Conservation (phyloP, 2,888 invertebrate genomes). For the Lepidonotus clava region DNA sequence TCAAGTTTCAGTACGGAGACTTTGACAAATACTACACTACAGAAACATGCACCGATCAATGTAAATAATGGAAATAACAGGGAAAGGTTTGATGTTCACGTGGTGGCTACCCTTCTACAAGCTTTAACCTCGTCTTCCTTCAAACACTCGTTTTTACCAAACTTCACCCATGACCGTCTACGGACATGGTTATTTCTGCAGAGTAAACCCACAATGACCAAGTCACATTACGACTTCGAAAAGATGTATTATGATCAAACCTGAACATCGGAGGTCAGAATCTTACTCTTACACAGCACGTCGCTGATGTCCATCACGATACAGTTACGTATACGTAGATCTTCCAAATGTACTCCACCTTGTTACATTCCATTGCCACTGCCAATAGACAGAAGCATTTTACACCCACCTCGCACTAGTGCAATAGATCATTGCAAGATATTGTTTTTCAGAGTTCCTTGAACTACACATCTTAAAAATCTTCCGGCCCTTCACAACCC, state of each 20-base stretch:
- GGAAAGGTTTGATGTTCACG: background rate
- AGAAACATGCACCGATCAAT: slow-evolving; percentile 39
- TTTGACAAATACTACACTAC: slow-evolving; percentile 11
- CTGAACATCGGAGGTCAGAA: background rate
- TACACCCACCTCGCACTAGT: background rate
- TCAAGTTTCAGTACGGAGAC: slow-evolving; percentile 2
- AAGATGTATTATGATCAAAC: background rate
- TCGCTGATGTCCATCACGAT: background rate
- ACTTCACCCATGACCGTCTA: background rate
- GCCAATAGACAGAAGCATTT: no score
- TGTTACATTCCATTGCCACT: background rate
- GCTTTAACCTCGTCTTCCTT: background rate
- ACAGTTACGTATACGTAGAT: background rate
- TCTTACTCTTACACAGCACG: background rate
- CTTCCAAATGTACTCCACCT: background rate
- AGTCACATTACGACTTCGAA: background rate
- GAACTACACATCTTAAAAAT: background rate
- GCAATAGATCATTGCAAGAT: background rate
- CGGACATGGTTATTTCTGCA: background rate
- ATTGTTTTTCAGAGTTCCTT: no score
- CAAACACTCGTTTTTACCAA: background rate
- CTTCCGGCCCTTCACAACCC: background rate
- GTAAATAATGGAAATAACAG: slow-evolving; percentile 20
- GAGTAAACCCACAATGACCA: no score
- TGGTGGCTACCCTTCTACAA: slow-evolving; percentile 13